Conservation (phyloP, 2,888 invertebrate species). For the Mythimna pallens region DNA sequence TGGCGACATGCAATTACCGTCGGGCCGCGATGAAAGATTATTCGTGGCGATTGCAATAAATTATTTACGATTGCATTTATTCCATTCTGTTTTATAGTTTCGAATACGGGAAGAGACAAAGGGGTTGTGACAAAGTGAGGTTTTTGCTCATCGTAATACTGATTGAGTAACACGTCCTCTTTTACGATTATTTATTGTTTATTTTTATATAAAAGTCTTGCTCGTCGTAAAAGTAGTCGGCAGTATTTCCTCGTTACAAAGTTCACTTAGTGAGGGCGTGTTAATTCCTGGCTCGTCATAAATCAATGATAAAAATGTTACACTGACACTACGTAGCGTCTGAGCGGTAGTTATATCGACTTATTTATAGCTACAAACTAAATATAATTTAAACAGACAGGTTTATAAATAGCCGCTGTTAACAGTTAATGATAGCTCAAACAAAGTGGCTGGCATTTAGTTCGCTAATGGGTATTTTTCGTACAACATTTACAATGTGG, state of each 20-base stretch:
- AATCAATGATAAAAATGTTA: conserved; percentile 54
- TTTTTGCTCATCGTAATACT: conserved; percentile 35
- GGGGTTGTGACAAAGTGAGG: neutral
- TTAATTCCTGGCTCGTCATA: conserved; percentile 34
- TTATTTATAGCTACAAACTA: conserved; percentile 54
- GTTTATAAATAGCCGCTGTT: conserved; percentile 72
- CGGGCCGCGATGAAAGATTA: conserved; percentile 52
- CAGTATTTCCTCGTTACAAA: conserved; percentile 15
- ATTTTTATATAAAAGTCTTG: conserved; percentile 10
- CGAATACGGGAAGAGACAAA: conserved; percentile 23
- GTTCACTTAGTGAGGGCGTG: conserved; percentile 22
- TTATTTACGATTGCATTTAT: conserved; percentile 58
- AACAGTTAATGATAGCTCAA: conserved; percentile 77
- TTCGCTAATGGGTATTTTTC: conserved; percentile 76
- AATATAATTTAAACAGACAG: conserved; percentile 65
- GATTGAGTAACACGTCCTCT: conserved; percentile 12
- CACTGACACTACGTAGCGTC: conserved; percentile 40
- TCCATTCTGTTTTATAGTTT: conserved; percentile 48
- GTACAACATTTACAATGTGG: conserved; percentile 66
- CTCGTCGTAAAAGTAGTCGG: conserved; percentile 1
- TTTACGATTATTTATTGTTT: conserved; percentile 27
- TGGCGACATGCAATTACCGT: conserved; percentile 48
- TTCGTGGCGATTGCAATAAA: conserved; percentile 46
- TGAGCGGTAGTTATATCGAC: conserved; percentile 14
- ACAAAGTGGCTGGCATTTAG: conserved; percentile 77